Evolutionary conservation across 2,888 invertebrate species (phyloP).

Genomic region (Athripsodes cinereus): DNA sequence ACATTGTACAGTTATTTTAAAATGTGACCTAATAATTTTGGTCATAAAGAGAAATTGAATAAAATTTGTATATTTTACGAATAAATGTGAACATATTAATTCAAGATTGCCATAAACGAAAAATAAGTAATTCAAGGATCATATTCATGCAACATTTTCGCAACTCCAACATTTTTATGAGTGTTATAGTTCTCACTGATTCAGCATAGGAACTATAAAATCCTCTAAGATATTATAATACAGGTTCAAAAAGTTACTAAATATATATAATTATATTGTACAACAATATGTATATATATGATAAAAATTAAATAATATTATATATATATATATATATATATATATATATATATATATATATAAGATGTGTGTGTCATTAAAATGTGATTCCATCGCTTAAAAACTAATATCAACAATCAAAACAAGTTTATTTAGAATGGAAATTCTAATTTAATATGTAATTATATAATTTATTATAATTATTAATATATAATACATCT

Average conservation of each 20-base stretch:
- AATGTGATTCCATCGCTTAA: constrained; percentile 15
- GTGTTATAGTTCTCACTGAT: constrained; percentile 15
- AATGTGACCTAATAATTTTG: no score
- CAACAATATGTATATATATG: neutral
- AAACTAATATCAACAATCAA: constrained; percentile 25
- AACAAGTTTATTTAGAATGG: constrained; percentile 25
- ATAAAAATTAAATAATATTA: no score
- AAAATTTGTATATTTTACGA: no score
- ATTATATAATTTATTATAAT: neutral
- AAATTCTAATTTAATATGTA: constrained; percentile 19
- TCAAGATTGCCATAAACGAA: no score
- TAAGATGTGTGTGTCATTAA: neutral
- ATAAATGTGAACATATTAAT: no score
- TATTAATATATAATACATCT: neutral
- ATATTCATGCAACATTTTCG: no score
- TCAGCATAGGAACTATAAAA: constrained; percentile 49
- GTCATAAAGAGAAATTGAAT: no score
- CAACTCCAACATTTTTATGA: constrained; percentile 21
- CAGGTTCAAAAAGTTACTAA: constrained; percentile 24
- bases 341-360: neutral
- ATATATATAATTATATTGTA: neutral
- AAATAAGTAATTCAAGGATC: no score
- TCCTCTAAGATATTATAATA: constrained; percentile 29
- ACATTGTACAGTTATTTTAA: no score
- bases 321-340: neutral